Evolutionary conservation across 2,888 invertebrate species (phyloP), one percentile per base, ranked within the genome.

Genomic region (Saturnia japonica): DNA sequence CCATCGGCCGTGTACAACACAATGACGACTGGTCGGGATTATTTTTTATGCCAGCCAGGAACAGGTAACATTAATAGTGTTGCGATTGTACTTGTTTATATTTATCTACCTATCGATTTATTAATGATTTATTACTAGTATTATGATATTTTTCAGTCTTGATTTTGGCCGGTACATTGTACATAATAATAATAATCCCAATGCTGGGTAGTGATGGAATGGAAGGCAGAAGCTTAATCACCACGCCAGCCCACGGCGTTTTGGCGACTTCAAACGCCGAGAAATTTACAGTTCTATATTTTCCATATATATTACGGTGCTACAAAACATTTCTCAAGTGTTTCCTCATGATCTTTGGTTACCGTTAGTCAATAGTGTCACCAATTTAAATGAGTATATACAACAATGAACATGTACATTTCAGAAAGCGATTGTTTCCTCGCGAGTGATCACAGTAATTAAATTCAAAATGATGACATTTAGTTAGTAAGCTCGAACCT

Each of bases 41-140:
- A 90, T 91, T 90, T 88, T 90, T 91, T 88, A 87, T 87, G 82
- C 85, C 85, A 80, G 80, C 57, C 57, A 60, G 57, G 86, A 88
- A 88, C 91, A 91, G 92, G 91, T 91, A 91, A 88, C 88, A 90
- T 86, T 80, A 77, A 75, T 85, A 91, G 89, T 79, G 90, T 68
- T 81, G 90, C 74, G 67, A 25, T 45, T 42, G 11, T 45, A 28
- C 25, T 11, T 47, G 1, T 45, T n/a, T n/a, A 16, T 42, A 22
- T 54, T 22, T 22, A 16, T 2, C 16, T 68, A 45, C 1, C 16
- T 68, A 45, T 70, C 68, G 70, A 68, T 22, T 60, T 22, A 28
- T 25, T 4, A 66, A 47, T 70, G 12, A 62, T 34, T 45, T 43
- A 19, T 40, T 66, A 64, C 11, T 51, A 22, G 22, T 57, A 57